Evolutionary conservation across 37 sponge, comb jelly and placozoan genomes (phyloP), one percentile per base, ranked within the genome.

Genomic region (Chondrilla cf. caribensis): DNA sequence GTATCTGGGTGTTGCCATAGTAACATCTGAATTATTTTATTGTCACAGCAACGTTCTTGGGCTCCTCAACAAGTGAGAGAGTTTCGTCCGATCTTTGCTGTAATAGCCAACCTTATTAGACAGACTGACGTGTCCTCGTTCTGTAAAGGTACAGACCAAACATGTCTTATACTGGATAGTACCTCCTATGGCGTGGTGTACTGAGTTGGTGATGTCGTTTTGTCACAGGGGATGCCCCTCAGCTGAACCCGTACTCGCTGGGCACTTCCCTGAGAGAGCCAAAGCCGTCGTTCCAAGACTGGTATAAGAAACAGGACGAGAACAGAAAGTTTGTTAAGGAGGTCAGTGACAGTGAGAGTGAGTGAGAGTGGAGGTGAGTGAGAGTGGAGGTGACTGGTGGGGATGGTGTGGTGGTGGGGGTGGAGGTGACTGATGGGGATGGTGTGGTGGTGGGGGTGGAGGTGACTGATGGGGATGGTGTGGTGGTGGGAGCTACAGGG

Each of bases 271-370:
- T 42, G 2, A 22, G 38, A 25, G 38, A 31, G 31, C 43, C 76
- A 5, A 39, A 40, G 1, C 6, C 44, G 0, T 32, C n/a, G 21
- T 73, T 73, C 44, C 41, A 73, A 37, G 76, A 73, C 18, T 73
- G 76, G 76, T 73, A 39, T 9, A 73, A 31, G 24, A 31, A 39
- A 3, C 76, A 73, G 25, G 76, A 73, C 0, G 76, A 73, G 2
- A n/a, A 9, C 43, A 73, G 44, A 6, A 73, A 42, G 43, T 73
- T 73, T 38, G 36, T 73, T 43, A 73, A 43, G 76, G 76, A 73
- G 44, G 76, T 73, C 8, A 21, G 76, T 62, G 11, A 17, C 57
- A 19, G 17, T 17, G 11, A n/a, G n/a, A n/a, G n/a, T n/a, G n/a
- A n/a, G n/a, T n/a, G n/a, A n/a, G n/a, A n/a, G n/a, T n/a, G n/a